Percentiles rank a stretch among this genome's conserved stretches.
These are phyloP conservation scores for Tamias sibiricus DNA, from an alignment of 2,113 vertebrate genomes.

Conservation along the genomic window DNA sequence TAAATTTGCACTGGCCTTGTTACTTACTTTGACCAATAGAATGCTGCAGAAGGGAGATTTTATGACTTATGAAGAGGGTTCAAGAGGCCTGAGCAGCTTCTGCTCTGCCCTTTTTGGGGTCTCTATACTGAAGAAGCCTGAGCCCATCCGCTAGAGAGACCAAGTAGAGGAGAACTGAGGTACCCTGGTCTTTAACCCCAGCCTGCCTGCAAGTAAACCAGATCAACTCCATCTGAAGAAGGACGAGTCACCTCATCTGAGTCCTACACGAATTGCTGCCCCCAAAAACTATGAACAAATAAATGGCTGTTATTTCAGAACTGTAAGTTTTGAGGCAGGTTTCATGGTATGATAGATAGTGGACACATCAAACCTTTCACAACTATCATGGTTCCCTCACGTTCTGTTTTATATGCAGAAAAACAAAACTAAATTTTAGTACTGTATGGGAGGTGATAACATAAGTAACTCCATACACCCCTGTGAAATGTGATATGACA, in stretches of 20 bases:
- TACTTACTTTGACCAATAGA: background rate
- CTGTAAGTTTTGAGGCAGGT: background rate
- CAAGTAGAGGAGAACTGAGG: background rate
- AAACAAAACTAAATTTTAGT: background rate
- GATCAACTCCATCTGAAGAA: background rate
- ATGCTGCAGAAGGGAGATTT: background rate
- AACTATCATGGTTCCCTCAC: background rate
- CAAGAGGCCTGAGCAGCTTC: background rate
- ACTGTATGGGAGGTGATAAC: background rate
- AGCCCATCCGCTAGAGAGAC: background rate
- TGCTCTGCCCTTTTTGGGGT: background rate
- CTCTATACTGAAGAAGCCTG: background rate
- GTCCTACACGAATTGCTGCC: background rate
- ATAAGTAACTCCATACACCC: background rate
- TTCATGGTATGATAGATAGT: background rate
- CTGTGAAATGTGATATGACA: background rate
- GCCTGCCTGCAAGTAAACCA: background rate
- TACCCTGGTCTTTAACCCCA: fast-evolving
- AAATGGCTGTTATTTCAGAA: background rate
- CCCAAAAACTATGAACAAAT: background rate
- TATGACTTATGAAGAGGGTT: background rate
- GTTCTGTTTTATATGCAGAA: background rate
- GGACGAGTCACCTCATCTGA: background rate
- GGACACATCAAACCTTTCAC: background rate
- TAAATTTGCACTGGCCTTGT: background rate